Evolutionary conservation across 2,797 vertebrate species (phyloP), one percentile per base, ranked within the genome.

Genomic region (Erpetoichthys calabaricus): DNA sequence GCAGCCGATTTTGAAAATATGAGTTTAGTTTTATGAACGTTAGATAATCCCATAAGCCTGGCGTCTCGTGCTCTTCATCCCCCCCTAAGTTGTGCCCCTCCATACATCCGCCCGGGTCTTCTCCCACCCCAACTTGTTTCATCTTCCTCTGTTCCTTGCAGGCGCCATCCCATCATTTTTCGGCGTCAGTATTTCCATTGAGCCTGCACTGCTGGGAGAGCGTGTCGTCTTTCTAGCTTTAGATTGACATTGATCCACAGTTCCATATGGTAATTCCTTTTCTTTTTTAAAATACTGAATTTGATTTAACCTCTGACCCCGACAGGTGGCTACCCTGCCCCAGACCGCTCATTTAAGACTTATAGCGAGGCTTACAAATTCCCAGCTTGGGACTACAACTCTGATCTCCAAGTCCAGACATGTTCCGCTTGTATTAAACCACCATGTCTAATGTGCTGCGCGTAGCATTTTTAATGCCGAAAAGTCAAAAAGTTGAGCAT

Each of bases 191-290:
- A 25, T 55, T 60, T 51, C 57, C 58, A 60, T 41, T 57, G 52
- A 51, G 10, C 58, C 44, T 52, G 42, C 58, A 57, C 58, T 59
- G 59, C 55, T 63, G 58, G 51, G 56, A 60, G 45, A 4, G 25
- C 6, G 44, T 6, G 9, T 42, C 52, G 42, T 9, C 58, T 59
- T 56, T 53, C 57, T 56, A 60, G 55, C 46, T 45, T 55, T 59
- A 60, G 58, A 63, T 63, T 63, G 62, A 60, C n/a, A n/a, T n/a
- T 49, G 47, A 49, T 59, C 62, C 51, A 8, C 43, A 50, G 56
- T 51, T 59, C 62, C 58, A 57, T 59, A 53, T 57, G 55, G 62
- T 57, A 63, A 63, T 59, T 53, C 59, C 57, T 59, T 59, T 55
- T 25, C 25, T 25, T 25, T 25, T 25, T 25, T 25, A 25, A 25